Evolutionary conservation across 2,113 vertebrate species (phyloP), one percentile per base, ranked within the genome.

Genomic region (Tylochromis polylepis): DNA sequence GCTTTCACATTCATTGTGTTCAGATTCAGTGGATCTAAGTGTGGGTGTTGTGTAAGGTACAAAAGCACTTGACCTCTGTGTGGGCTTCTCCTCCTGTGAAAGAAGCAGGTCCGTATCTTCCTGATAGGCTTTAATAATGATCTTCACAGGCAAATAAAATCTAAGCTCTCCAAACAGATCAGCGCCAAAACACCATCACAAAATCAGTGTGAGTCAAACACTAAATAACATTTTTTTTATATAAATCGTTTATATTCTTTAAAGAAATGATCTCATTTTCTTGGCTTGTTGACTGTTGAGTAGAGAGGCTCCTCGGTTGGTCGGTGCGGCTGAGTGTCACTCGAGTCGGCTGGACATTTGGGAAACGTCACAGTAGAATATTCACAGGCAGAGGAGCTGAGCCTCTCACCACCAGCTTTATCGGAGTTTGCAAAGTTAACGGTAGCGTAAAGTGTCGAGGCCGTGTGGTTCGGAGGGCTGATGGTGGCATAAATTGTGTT

Each of bases 181-280:
- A 67, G 62, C 6, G 4, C 0, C 4, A 0, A 67, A 67, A 8
- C 36, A 22, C 0, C n/a, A 0, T 22, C 36, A 67, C 20, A 67
- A 0, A 41, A 41, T 14, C 20, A 41, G 4, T 41, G 6, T 1
- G 62, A 24, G 36, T 67, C 36, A 70, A 43, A 70, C n/a, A 46
- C 65, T 72, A 43, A 70, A 14, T 5, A 6, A 34, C 10, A 15
- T 53, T 10, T 70, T 22, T 16, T 10, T 24, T 70, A 4, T 2
- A 27, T 27, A 43, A 70, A 70, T 43, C 0, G 24, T 14, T 11
- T 72, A 7, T 18, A 72, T 27, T 46, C 22, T 2, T 46, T 27
- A 46, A 46, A 49, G 46, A 75, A 49, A 18, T 75, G 5, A 29
- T 67, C 46, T 36, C 65, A 9, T 72, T 67, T 59, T 86, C 12